Evolutionary conservation across 2,888 invertebrate genomes (phyloP), one percentile per base, ranked within the genome.

Genomic region (Rutpela maculata): DNA sequence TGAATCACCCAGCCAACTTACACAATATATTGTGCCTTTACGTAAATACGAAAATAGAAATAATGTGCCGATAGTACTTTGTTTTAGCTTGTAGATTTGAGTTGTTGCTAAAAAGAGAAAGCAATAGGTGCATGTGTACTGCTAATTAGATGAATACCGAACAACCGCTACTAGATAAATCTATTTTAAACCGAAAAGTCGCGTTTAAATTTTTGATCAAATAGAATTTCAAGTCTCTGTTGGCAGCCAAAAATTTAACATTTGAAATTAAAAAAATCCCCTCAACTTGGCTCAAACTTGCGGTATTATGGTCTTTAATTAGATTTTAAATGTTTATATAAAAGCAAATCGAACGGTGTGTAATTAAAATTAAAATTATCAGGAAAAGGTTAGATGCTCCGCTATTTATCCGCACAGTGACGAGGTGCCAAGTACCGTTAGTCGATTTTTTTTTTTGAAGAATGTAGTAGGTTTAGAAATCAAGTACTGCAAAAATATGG

Each of bases 191-290:
- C 85, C 80, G 80, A 83, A 84, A 86, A 85, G 84, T 84, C 83
- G 81, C 78, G 81, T 85, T 85, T 82, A 85, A 85, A 88, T 88
- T 88, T 88, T 88, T 86, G 88, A 85, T 86, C 87, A 87, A 88
- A 87, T 84, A 87, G 87, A 87, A 88, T 87, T 87, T 87, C 87
- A 80, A 82, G 86, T 77, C 78, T 71, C 76, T 63, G 79, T 72
- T 62, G 59, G 77, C 77, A 63, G 89, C 89, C 89, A 89, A 89
- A 89, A 89, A 89, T 89, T 89, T 89, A 89, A 88, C 89, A 89
- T 89, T 89, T 89, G 87, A 84, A 87, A 86, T 86, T 86, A 86
- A 88, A 88, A 89, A 89, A 86, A 83, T 82, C 80, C 82, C 75
- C 81, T 77, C 76, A 83, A 84, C 83, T 85, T 85, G 85, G 85